Conservation (phyloP, 2,888 invertebrate genomes). For the Andrena fulva region DNA sequence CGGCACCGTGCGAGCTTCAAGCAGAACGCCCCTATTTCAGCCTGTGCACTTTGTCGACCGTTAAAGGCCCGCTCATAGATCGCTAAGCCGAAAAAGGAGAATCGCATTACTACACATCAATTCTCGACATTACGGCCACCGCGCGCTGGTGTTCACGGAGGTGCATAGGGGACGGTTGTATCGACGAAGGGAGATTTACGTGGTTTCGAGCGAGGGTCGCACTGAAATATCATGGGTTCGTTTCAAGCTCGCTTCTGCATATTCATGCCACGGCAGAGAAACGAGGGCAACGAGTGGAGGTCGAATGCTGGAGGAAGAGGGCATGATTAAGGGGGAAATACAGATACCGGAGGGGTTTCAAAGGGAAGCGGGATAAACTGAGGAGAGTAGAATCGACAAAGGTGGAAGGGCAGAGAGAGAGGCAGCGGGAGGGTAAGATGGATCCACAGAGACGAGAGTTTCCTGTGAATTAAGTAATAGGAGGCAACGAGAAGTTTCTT, state of each 20-base stretch:
- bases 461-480: too few relatives aligned
- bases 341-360: neutral
- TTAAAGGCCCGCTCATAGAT: slow-evolving; percentile 32
- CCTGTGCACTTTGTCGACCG: slow-evolving; percentile 17
- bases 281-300: slow-evolving; percentile 27
- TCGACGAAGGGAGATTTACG: slow-evolving; percentile 76
- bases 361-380: neutral
- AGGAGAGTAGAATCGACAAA: neutral
- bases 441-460: too few relatives aligned
- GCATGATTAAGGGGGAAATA: slow-evolving; percentile 31
- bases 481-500: too few relatives aligned
- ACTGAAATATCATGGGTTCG: slow-evolving; percentile 79
- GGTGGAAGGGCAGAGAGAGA: too few relatives aligned
- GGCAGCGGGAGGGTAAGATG: neutral
- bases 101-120: slow-evolving; percentile 54
- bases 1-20: neutral
- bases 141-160: neutral
- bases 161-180: slow-evolving; percentile 40
- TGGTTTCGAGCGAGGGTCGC: slow-evolving; percentile 65
- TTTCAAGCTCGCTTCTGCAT: slow-evolving; percentile 78
- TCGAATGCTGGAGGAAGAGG: slow-evolving; percentile 33
- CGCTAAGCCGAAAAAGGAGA: slow-evolving; percentile 29
- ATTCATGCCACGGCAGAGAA: slow-evolving; percentile 74
- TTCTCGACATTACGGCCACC: slow-evolving; percentile 21
- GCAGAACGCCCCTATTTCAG: slow-evolving; percentile 25